A percentile compares a stretch with the other conserved stretches of the same genome.
Evolutionary conservation across 92 coral and sea anemone genomes (phyloP).

Genomic region (Epizoanthus ramosus): DNA sequence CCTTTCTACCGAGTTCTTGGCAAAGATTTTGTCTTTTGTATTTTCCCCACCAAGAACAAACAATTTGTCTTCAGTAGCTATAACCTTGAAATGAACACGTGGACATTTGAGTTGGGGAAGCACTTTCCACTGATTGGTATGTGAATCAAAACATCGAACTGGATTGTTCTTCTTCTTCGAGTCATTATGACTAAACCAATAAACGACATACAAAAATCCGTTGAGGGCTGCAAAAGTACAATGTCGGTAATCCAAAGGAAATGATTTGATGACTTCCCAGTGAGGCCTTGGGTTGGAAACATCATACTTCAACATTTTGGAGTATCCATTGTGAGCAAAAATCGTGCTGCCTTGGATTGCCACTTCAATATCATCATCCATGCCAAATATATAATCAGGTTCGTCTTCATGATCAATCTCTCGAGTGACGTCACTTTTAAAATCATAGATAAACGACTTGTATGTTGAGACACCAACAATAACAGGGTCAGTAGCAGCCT

Average conservation of each 20-base stretch:
- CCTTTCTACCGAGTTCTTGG: constrained; percentile 48
- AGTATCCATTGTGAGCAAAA: constrained; percentile 58
- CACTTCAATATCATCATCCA: constrained; percentile 42
- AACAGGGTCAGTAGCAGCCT: constrained; percentile 30
- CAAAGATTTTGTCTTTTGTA: not conserved
- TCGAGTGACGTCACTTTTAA: not conserved
- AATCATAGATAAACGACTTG: not conserved
- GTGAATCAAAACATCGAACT: constrained; percentile 67
- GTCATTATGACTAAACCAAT: not conserved
- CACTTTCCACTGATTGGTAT: constrained; percentile 45
- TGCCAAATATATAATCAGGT: not conserved
- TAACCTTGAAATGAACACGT: constrained; percentile 55
- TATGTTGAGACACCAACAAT: not conserved
- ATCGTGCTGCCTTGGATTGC: constrained; percentile 46
- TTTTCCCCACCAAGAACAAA: constrained; percentile 66
- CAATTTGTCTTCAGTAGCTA: constrained; percentile 44
- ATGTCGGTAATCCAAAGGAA: not conserved
- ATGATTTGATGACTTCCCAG: not conserved
- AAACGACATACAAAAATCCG: not conserved
- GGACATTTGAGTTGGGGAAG: constrained; percentile 51
- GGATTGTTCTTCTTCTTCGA: not conserved
- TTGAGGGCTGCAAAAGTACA: not conserved
- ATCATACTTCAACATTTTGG: constrained; percentile 22
- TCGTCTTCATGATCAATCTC: not conserved
- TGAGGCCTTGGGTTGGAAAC: not conserved